phyloP scores from a whole-genome alignment of 2,113 vertebrate species.

The Lanius collurio region DNA sequence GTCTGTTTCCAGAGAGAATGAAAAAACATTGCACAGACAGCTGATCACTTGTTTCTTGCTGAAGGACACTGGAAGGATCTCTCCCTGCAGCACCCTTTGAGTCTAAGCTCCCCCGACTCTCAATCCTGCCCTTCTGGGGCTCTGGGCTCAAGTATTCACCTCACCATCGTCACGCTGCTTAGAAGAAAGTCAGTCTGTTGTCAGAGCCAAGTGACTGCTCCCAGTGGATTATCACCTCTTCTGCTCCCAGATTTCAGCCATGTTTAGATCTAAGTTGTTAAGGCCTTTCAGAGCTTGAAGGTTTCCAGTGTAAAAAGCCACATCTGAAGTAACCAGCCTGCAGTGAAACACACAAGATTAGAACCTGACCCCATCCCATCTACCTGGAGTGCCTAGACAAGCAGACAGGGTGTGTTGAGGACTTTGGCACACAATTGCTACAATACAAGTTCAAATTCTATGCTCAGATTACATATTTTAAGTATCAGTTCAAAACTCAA shows the following conservation, averaged over 20 bases:
- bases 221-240: slow-evolving; percentile 89
- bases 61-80: slow-evolving; percentile 42
- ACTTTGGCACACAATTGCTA: neutral
- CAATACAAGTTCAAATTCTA: fast-evolving
- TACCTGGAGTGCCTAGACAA: neutral
- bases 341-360: neutral
- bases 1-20: slow-evolving; percentile 80
- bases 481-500: neutral
- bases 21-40: slow-evolving; percentile 73
- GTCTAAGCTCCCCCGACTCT: slow-evolving; percentile 12
- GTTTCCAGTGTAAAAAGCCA: slow-evolving; percentile 98
- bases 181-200: slow-evolving; percentile 27
- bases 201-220: slow-evolving; percentile 47
- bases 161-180: slow-evolving; percentile 27
- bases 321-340: slow-evolving; percentile 94
- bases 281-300: slow-evolving; percentile 91
- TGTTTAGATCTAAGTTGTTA: slow-evolving; percentile 90
- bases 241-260: slow-evolving; percentile 98
- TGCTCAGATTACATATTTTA: neutral
- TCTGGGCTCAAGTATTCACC: slow-evolving; percentile 33
- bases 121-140: slow-evolving; percentile 31
- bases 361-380: fast-evolving
- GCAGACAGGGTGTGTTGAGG: fast-evolving
- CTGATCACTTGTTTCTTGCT: slow-evolving; percentile 66
- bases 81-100: slow-evolving; percentile 55